These are phyloP conservation scores for Campoplex nolae DNA, from an alignment of 2,888 invertebrate genomes.

Conservation along the genomic window DNA sequence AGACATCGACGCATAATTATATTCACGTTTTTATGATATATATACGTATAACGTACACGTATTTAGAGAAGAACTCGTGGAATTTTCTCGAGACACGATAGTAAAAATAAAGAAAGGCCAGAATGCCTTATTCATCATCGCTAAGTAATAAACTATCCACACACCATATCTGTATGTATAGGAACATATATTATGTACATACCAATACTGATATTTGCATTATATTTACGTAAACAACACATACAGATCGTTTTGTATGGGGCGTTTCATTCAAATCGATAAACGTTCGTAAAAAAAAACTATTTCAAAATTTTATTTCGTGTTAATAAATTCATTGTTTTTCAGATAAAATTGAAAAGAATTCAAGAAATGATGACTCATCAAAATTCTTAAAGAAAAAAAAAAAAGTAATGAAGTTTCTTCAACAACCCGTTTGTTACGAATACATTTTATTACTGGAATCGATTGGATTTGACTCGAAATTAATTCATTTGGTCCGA, in stretches of 20 bases:
- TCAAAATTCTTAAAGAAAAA: too few species aligned
- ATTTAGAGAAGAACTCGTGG: constrained; percentile 18
- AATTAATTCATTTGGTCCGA: too few species aligned
- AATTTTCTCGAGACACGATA: constrained; percentile 32
- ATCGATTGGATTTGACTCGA: too few species aligned
- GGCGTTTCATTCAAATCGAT: background rate
- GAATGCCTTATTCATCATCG: constrained; percentile 50
- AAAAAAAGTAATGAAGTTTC: too few species aligned
- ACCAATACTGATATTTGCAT: constrained; percentile 25
- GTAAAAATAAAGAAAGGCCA: constrained; percentile 15
- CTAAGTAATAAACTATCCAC: constrained; percentile 45
- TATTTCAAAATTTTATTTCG: too few species aligned
- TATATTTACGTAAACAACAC: constrained; percentile 21
- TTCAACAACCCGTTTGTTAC: too few species aligned
- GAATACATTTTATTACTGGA: too few species aligned
- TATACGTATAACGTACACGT: background rate
- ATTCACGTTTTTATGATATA: background rate
- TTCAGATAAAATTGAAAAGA: too few species aligned
- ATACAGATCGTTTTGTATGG: background rate
- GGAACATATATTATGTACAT: constrained; percentile 30
- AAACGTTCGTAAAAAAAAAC: background rate
- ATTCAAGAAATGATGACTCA: too few species aligned
- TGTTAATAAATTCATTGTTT: too few species aligned
- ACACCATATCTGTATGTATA: constrained; percentile 29
- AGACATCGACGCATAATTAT: background rate